A percentile compares a stretch with the other conserved stretches of the same genome.
Conservation (phyloP, 2,888 invertebrate genomes). For the Agrochola circellaris region DNA sequence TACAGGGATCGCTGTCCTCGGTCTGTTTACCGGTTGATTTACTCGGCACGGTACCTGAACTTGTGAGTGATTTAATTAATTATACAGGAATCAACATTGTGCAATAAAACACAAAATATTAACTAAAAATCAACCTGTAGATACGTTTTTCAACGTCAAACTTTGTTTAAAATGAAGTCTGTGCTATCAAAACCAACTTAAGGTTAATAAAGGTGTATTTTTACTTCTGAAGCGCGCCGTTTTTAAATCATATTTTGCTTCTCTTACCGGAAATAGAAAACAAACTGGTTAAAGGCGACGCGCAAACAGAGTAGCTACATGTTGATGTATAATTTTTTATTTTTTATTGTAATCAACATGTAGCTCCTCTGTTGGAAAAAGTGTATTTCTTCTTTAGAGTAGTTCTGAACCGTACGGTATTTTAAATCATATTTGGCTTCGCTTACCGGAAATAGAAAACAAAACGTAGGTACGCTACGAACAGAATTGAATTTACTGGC, state of each 20-base stretch:
- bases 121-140: background rate
- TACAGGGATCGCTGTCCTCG: background rate
- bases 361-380: too few relatives aligned
- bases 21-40: background rate
- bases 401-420: background rate
- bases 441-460: background rate
- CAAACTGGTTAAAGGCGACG: background rate
- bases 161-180: background rate
- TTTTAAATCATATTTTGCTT: background rate
- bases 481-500: background rate
- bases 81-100: background rate
- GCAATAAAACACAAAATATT: background rate
- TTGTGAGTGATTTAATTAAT: constrained; percentile 1
- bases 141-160: background rate
- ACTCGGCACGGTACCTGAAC: background rate
- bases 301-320: too few relatives aligned
- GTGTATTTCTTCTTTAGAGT: too few relatives aligned
- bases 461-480: background rate
- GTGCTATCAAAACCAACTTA: background rate
- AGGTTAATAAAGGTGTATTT: background rate
- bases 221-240: background rate
- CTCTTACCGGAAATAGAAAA: background rate
- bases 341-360: too few relatives aligned
- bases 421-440: background rate
- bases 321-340: too few relatives aligned